Conservation (phyloP, 2,113 vertebrate genomes). For the Junco hyemalis region DNA sequence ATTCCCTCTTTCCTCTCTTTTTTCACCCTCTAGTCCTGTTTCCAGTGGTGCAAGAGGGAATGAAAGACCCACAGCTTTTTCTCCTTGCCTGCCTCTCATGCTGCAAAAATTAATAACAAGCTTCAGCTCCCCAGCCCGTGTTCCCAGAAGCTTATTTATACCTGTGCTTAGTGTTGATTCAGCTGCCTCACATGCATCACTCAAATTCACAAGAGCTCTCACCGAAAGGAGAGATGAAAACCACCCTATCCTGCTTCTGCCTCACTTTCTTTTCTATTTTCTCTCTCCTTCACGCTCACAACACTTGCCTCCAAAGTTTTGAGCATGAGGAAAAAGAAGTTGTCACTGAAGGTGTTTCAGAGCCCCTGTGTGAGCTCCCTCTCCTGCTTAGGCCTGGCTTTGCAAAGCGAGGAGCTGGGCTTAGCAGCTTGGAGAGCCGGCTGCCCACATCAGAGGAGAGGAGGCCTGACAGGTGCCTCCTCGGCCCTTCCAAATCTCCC, state of each 20-base stretch:
- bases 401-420: fast-evolving
- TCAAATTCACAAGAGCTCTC: slow-evolving; percentile 14
- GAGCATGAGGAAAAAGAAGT: background rate
- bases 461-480: slow-evolving; percentile 35
- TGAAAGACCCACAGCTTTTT: background rate
- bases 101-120: background rate
- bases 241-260: fast-evolving
- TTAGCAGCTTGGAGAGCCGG: background rate
- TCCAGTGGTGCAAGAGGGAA: background rate
- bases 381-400: background rate
- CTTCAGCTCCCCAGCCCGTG: background rate
- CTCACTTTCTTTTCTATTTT: background rate
- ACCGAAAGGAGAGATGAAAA: slow-evolving; percentile 8
- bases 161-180: slow-evolving; percentile 39
- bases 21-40: background rate
- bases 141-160: slow-evolving; percentile 43
- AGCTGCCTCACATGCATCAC: background rate
- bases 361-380: background rate
- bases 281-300: fast-evolving
- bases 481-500: slow-evolving; percentile 62
- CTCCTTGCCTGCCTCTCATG: background rate
- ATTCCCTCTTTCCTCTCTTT: background rate
- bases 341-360: fast-evolving
- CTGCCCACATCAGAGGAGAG: background rate
- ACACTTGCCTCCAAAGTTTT: background rate